Evolutionary conservation across 1,140 invertebrate species (phyloP).

Genomic region (Caenorhabditis inopinata): DNA sequence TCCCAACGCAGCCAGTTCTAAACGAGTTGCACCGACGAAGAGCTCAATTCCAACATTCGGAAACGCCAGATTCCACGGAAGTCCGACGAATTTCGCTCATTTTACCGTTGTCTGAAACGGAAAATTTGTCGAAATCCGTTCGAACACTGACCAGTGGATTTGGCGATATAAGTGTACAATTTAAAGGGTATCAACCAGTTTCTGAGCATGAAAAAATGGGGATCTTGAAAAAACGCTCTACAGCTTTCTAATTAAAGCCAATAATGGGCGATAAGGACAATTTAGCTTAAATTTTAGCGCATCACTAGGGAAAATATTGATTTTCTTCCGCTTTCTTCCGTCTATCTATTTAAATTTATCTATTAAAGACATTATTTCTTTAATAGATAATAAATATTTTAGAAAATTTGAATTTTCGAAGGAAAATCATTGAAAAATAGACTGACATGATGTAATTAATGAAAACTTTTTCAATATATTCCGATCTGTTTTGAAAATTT

Average conservation of each 20-base stretch:
- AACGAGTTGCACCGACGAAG: neutral
- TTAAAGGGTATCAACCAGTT: neutral
- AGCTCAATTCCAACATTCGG: constrained; percentile 25
- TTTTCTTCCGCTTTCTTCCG: too few relatives aligned
- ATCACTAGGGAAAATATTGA: too few relatives aligned
- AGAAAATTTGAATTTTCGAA: too few relatives aligned
- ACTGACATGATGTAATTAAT: too few relatives aligned
- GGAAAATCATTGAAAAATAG: too few relatives aligned
- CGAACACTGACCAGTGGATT: neutral
- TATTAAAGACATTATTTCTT: too few relatives aligned
- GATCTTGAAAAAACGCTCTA: neutral
- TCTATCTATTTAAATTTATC: too few relatives aligned
- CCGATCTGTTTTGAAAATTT: too few relatives aligned
- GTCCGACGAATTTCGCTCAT: neutral
- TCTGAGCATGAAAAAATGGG: neutral
- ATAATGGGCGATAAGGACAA: too few relatives aligned
- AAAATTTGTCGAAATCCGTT: neutral
- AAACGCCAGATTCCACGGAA: neutral
- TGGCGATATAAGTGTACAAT: constrained; percentile 9
- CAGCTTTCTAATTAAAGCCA: neutral
- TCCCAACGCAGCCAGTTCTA: constrained; percentile 5
- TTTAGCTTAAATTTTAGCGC: too few relatives aligned
- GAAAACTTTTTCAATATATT: too few relatives aligned
- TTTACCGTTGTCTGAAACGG: neutral
- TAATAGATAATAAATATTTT: too few relatives aligned